Base-by-base conservation (phyloP, 2,888 invertebrate genomes). In the Gari tellinella region DNA sequence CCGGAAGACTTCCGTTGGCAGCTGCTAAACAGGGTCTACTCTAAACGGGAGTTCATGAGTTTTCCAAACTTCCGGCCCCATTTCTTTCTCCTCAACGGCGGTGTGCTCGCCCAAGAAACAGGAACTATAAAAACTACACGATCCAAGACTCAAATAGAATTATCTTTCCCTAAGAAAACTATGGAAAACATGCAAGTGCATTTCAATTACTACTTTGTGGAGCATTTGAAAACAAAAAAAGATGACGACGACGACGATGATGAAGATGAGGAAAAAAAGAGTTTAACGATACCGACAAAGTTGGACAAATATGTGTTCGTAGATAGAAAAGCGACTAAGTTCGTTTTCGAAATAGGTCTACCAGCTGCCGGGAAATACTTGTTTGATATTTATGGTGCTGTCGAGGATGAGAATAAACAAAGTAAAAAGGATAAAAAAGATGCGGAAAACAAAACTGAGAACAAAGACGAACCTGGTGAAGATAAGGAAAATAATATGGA, bases 1-100 rank as follows among this genome's bases (percentile, higher is more conserved):
- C 84, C 63, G 2, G 63, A 79, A 19, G 70, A 82, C 40, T 64
- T 70, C 14, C 61, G 60, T 12, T 86, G 86, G 86, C 86, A 86
- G 53, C 72, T 86, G 5, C 53, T 86, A n/a, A 55, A 72, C 8
- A 49, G 64, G n/a, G 73, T 81, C 0, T 49, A 77, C 19, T 73
- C 79, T 0, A 78, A 68, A 21, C 53, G 66, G 5, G 66, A 77
- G 17, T 86, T 84, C 45, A 67, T 80, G 25, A 45, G 53, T 1
- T 53, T 70, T 3, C 81, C 83, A 7, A 73, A 79, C 56, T 53
- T 80, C 14, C 72, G 76, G 31, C 82, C 81, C 8, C 46, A 63
- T 7, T 85, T 82, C 57, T 82, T 73, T 31, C 61, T 77, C 10
- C 61, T 81, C 21, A 66, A 73, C 17, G 63, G 75, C 15, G 56